Evolutionary conservation across 2,113 vertebrate species (phyloP).

Genomic region (Thermophis baileyi): DNA sequence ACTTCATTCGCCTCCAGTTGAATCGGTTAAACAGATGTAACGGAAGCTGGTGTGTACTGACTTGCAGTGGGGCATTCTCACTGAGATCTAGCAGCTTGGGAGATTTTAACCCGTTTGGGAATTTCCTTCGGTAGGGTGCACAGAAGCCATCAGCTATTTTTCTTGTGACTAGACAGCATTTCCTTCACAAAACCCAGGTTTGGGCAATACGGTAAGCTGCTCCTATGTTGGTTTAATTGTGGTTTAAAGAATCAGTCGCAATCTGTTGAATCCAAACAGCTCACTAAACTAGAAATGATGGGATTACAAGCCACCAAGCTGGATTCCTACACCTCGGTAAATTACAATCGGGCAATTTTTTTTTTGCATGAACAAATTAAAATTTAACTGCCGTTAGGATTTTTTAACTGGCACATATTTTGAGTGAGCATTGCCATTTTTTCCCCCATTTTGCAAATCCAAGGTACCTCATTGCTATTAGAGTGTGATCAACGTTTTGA

Average conservation of each 20-base stretch:
- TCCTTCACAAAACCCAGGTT: not conserved
- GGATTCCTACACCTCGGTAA: not conserved
- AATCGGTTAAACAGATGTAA: constrained; percentile 19
- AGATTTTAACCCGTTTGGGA: not conserved
- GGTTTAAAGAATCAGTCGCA: not conserved
- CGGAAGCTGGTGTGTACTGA: not conserved
- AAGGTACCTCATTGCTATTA: not conserved
- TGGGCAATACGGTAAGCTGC: not conserved
- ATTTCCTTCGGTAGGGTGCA: not conserved
- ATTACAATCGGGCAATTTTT: not conserved
- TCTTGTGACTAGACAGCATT: not conserved
- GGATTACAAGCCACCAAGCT: not conserved
- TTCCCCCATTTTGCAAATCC: not conserved
- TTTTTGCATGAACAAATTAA: not conserved
- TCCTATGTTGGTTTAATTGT: not conserved
- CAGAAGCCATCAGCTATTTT: not conserved
- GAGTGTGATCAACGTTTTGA: not conserved
- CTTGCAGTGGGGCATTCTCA: not conserved
- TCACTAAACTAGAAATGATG: not conserved
- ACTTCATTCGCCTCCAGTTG: constrained; percentile 6
- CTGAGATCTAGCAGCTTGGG: not conserved
- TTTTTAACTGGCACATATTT: not conserved
- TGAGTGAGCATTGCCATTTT: not conserved
- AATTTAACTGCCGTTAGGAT: not conserved
- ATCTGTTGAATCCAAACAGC: not conserved